These are phyloP conservation scores for Drosophila parthenogenetica DNA, from an alignment of 2,888 invertebrate species.

Conservation along the genomic window DNA sequence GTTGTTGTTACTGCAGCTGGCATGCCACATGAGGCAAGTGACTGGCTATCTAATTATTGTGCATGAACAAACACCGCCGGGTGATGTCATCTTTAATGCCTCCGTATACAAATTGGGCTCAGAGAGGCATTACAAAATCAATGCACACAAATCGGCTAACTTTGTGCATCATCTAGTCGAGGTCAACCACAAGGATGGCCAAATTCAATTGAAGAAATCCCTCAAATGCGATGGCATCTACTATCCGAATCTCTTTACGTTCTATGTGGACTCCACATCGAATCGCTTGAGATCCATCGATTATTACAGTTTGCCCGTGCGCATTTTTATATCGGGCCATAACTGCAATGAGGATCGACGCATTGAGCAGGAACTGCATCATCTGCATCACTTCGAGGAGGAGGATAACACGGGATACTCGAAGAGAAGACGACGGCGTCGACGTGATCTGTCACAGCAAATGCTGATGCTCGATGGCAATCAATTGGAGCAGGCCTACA, in stretches of 20 bases:
- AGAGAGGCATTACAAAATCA: constrained; percentile 91
- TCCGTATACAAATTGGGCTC: constrained; percentile 93
- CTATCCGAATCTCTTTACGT: constrained; percentile 93
- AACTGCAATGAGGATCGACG: constrained; percentile 89
- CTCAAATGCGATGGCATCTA: constrained; percentile 92
- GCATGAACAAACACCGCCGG: constrained; percentile 87
- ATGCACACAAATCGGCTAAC: constrained; percentile 92
- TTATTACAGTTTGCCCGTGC: constrained; percentile 92
- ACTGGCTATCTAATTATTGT: constrained; percentile 87
- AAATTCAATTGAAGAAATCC: constrained; percentile 89
- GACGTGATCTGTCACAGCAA: constrained; percentile 50
- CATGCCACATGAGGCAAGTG: constrained; percentile 47
- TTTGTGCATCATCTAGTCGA: constrained; percentile 92
- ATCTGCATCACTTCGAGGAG: constrained; percentile 86
- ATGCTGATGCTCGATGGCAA: constrained; percentile 56
- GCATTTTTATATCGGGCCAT: constrained; percentile 90
- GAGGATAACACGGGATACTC: constrained; percentile 87
- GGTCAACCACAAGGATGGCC: constrained; percentile 91
- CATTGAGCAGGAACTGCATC: constrained; percentile 86
- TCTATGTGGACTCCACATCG: constrained; percentile 94
- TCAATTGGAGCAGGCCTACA: constrained; percentile 65
- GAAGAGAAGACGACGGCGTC: constrained; percentile 85
- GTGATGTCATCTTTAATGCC: constrained; percentile 90
- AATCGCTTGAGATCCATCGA: constrained; percentile 92
- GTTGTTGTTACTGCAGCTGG: constrained; percentile 47